These are phyloP conservation scores for Ennomos erosarius DNA, from an alignment of 2,888 invertebrate species.

Conservation along the genomic window DNA sequence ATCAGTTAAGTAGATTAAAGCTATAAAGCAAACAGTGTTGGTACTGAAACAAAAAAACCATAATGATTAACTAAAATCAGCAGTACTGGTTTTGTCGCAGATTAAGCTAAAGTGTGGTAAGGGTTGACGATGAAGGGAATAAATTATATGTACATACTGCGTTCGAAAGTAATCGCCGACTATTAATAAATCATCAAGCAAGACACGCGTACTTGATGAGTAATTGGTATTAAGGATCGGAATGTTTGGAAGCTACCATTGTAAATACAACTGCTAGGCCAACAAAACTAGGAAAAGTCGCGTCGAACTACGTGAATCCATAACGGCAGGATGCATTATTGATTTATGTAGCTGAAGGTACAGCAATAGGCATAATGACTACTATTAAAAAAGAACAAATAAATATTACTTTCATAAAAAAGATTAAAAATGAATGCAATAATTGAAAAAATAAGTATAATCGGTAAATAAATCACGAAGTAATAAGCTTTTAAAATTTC, in stretches of 20 bases:
- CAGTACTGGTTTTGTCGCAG: slow-evolving; percentile 4
- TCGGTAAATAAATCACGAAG: no score
- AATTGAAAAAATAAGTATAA: no score
- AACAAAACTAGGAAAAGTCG: neutral
- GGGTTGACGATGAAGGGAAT: no score
- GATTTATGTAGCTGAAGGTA: neutral
- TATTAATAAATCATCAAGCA: slow-evolving; percentile 49
- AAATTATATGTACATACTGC: slow-evolving; percentile 16
- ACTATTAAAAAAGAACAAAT: no score
- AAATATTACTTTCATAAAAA: no score
- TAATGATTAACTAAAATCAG: slow-evolving; percentile 1
- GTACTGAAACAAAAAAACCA: no score
- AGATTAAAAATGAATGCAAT: no score
- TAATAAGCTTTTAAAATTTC: no score
- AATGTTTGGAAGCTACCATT: slow-evolving; percentile 21
- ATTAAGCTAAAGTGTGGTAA: slow-evolving; percentile 36
- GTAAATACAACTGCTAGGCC: neutral
- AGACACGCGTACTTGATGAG: slow-evolving; percentile 44
- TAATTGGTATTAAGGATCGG: slow-evolving; percentile 51
- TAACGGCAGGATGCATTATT: no score
- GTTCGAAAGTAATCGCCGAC: slow-evolving; percentile 47
- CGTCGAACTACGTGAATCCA: neutral
- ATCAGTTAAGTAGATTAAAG: no score
- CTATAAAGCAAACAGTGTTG: no score
- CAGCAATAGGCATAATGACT: no score